Percentiles rank a stretch among this genome's conserved stretches.
phyloP scores from a whole-genome alignment of 2,797 vertebrate genomes.

The Pangasius macronema region DNA sequence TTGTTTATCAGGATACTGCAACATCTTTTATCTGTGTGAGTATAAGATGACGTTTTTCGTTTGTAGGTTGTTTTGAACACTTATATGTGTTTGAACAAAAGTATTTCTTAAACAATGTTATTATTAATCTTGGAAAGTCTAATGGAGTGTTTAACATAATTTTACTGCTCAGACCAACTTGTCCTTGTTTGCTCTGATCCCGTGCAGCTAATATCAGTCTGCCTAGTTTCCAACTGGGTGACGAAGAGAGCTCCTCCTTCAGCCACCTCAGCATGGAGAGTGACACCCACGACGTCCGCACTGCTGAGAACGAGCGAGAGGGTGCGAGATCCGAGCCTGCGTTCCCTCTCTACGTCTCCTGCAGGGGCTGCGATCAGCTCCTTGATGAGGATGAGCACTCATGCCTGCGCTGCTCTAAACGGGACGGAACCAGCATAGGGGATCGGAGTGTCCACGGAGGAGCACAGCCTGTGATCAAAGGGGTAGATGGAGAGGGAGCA shows the following conservation, averaged over 20 bases:
- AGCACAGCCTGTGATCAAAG: constrained; percentile 50
- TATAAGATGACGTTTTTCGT: constrained; percentile 15
- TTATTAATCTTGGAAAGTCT: too few relatives aligned
- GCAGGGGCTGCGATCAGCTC: constrained; percentile 84
- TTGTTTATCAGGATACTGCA: constrained; percentile 9
- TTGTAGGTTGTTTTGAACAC: neutral
- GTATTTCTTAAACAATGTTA: neutral
- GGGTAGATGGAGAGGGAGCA: constrained; percentile 54
- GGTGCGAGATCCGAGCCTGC: constrained; percentile 60
- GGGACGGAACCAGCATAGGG: constrained; percentile 62
- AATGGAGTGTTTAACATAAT: too few relatives aligned
- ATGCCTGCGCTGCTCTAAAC: constrained; percentile 77
- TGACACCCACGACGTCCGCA: constrained; percentile 79
- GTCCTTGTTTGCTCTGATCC: constrained; percentile 71
- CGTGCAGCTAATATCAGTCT: constrained; percentile 86
- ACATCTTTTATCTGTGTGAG: constrained; percentile 34
- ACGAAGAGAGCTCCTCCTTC: constrained; percentile 86
- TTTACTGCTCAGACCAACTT: neutral
- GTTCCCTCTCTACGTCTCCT: constrained; percentile 77
- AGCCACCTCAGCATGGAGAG: constrained; percentile 87
- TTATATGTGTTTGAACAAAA: neutral
- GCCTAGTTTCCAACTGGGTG: constrained; percentile 84
- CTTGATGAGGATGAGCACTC: constrained; percentile 75
- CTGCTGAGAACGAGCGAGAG: constrained; percentile 69
- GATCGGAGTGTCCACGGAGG: constrained; percentile 54